These are phyloP conservation scores for Rotaria magnacalcarata DNA, from an alignment of 2,888 invertebrate species.

Conservation along the genomic window DNA sequence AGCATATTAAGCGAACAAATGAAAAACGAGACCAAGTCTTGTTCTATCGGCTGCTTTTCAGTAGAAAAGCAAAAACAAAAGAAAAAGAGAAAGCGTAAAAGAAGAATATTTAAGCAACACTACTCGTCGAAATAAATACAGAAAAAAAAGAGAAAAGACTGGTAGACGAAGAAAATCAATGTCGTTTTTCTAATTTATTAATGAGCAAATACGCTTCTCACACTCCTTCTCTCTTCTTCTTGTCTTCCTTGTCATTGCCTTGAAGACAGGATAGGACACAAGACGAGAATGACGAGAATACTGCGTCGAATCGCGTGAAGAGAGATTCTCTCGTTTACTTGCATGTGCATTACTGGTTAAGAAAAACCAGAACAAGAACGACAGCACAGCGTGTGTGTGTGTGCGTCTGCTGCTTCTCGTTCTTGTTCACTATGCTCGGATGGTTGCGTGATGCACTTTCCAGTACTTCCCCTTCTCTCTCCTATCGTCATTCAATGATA, in stretches of 20 bases:
- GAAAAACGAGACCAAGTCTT: neutral
- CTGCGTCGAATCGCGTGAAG: neutral
- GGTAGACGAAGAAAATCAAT: neutral
- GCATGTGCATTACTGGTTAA: neutral
- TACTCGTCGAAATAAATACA: neutral
- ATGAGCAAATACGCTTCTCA: constrained; percentile 34
- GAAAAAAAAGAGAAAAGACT: neutral
- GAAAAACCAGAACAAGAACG: neutral
- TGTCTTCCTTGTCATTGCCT: neutral
- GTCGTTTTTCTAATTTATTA: constrained; percentile 32
- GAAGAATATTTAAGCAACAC: constrained; percentile 9
- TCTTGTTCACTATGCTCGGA: neutral
- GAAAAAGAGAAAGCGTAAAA: neutral
- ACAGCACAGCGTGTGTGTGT: neutral
- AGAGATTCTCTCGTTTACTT: neutral
- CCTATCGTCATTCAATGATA: constrained; percentile 8
- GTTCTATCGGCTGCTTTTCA: neutral
- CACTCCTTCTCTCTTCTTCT: neutral
- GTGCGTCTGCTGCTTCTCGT: neutral
- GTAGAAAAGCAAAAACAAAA: constrained; percentile 25
- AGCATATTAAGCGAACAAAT: neutral
- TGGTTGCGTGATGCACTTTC: neutral
- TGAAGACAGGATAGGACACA: neutral
- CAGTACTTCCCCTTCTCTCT: constrained; percentile 7
- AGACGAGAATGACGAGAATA: neutral